Evolutionary conservation across 2,113 vertebrate genomes (phyloP), one percentile per base, ranked within the genome.

Genomic region (Cyrtonyx montezumae): DNA sequence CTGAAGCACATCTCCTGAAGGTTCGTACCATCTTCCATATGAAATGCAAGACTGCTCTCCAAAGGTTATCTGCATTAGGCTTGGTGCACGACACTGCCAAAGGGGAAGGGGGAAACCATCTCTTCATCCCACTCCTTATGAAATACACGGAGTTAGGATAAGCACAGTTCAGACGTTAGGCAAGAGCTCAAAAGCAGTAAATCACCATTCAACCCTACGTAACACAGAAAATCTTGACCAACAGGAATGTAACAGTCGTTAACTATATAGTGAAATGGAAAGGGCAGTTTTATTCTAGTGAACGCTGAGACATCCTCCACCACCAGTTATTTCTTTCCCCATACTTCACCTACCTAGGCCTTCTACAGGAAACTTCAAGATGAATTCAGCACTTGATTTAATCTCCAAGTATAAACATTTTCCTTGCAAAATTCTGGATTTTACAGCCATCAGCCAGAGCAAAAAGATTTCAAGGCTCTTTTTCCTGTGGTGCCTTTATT

Each of bases 141-240:
- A 25, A 67, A 56, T n/a, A 56, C 2, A 10, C 4, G 18, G 55
- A 32, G 30, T 90, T 78, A 4, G 1, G 61, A 53, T 63, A 53
- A 90, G 74, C 1, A 48, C 66, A 88, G 18, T 80, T 88, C 62
- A 56, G 81, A 17, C 25, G 20, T 79, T 66, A 91, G 8, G n/a
- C 18, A 88, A 88, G 48, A 25, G 40, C 66, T 81, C 58, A 93
- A 81, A 90, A 84, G 34, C 66, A 81, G 69, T 62, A 88, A 71
- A 80, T 25, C 79, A 74, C 43, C 37, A 51, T 43, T 66, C 40
- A 66, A 59, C 65, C 73, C 51, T 71, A 22, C 37, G 5, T 61
- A 84, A 78, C 34, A 67, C 37, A 71, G 51, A 61, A 70, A 85
- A 93, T 70, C 37, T 80, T 1, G 10, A 83, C 40, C 79, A 91